Evolutionary conservation across 2,113 vertebrate genomes (phyloP).

Genomic region (Phycodurus eques): DNA sequence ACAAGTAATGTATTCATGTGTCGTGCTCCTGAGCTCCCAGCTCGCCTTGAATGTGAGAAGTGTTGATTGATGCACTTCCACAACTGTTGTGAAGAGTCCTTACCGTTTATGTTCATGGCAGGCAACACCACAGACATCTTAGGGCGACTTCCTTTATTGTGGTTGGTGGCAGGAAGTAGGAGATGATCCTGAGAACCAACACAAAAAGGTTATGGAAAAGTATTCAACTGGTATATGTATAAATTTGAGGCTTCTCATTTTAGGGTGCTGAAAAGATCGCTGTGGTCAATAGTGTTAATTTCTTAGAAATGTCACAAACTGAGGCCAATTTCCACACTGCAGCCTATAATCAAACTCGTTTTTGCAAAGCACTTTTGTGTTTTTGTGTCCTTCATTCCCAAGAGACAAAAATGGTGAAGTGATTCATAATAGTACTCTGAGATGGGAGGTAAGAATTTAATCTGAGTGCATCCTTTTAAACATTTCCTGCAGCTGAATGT

Average conservation of each 20-base stretch:
- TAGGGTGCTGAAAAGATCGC: neutral
- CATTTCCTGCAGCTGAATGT: constrained; percentile 2
- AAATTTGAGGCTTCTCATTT: constrained; percentile 2
- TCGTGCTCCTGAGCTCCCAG: constrained; percentile 26
- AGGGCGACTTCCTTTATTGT: constrained; percentile 93
- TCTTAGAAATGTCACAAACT: constrained; percentile 2
- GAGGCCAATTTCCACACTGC: constrained; percentile 2
- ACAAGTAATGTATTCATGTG: constrained; percentile 27
- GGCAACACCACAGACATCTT: constrained; percentile 96
- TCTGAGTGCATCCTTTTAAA: constrained; percentile 13
- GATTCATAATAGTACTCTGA: constrained; percentile 5
- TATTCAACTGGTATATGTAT: neutral
- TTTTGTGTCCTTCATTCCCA: constrained; percentile 5
- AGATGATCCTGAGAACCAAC: constrained; percentile 87
- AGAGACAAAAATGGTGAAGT: neutral
- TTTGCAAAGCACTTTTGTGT: neutral
- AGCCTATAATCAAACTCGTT: neutral
- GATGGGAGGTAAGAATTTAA: constrained; percentile 13
- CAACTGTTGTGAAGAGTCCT: constrained; percentile 51
- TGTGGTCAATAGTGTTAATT: neutral
- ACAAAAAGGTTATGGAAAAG: neutral
- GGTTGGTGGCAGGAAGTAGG: constrained; percentile 88
- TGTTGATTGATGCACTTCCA: constrained; percentile 23
- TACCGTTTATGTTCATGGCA: constrained; percentile 92
- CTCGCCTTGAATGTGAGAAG: constrained; percentile 24